phyloP scores from a whole-genome alignment of 2,797 vertebrate genomes.

The Alouatta caraya region DNA sequence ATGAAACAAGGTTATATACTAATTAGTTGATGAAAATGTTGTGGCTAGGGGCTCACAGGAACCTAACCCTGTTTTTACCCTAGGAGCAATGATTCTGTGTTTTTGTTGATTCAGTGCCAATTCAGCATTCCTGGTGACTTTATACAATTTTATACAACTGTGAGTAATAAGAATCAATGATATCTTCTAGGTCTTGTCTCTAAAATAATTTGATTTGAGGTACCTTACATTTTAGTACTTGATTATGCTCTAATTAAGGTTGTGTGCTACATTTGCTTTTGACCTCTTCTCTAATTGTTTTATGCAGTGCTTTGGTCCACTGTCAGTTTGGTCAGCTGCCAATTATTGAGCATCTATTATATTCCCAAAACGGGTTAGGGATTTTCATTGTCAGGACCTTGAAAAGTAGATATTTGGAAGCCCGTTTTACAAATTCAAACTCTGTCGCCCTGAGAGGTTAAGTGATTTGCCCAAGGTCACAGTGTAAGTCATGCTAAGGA shows the following conservation, averaged over 20 bases:
- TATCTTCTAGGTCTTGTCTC: not conserved
- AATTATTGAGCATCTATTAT: not conserved
- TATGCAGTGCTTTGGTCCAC: not conserved
- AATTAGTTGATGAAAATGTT: not conserved
- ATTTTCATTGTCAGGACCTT: not conserved
- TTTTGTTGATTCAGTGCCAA: not conserved
- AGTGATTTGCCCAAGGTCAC: conserved; percentile 36
- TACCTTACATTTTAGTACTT: not conserved
- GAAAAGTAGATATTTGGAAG: conserved; percentile 7
- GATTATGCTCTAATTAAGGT: not conserved
- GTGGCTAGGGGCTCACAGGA: not conserved
- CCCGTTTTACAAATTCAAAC: conserved; percentile 41
- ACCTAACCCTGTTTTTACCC: not conserved
- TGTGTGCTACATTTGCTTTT: not conserved
- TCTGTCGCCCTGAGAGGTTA: not conserved
- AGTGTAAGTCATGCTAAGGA: not conserved
- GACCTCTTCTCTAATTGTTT: not conserved
- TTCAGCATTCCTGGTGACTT: not conserved
- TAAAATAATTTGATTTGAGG: not conserved
- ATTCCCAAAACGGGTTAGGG: not conserved
- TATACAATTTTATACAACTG: not conserved
- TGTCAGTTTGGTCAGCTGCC: not conserved
- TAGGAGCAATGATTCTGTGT: not conserved
- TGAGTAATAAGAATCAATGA: not conserved
- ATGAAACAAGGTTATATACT: not conserved